phyloP scores from a whole-genome alignment of 2,113 vertebrate species.

The Ailurus styani region DNA sequence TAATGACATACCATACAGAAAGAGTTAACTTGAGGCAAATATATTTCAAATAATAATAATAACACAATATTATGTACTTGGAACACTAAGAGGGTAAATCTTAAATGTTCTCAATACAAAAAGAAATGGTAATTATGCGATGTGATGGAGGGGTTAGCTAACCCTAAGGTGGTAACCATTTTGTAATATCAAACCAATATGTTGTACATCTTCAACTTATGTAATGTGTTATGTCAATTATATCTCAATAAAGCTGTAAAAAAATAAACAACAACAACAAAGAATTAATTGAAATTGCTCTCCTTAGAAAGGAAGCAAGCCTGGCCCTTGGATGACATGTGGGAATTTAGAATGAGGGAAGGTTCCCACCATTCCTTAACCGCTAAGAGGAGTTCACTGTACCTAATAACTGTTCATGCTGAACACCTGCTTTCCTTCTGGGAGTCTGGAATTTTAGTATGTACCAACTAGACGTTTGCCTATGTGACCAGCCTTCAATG shows the following conservation, averaged over 20 bases:
- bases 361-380: background rate
- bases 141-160: background rate
- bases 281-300: background rate
- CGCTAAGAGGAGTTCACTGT: background rate
- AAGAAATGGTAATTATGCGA: background rate
- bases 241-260: background rate
- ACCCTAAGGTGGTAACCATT: background rate
- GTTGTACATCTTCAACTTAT: background rate
- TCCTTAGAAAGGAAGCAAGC: background rate
- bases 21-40: background rate
- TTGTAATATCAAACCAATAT: background rate
- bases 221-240: background rate
- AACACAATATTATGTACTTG: background rate
- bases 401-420: background rate
- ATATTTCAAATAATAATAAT: background rate
- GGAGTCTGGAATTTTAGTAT: background rate
- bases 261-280: background rate
- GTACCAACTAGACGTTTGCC: background rate
- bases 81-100: background rate
- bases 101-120: background rate
- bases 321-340: background rate
- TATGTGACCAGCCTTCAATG: background rate
- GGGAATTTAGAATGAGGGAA: background rate
- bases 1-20: background rate
- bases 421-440: background rate